Conservation (phyloP, 2,888 invertebrate genomes). For the Orthosia cruda region DNA sequence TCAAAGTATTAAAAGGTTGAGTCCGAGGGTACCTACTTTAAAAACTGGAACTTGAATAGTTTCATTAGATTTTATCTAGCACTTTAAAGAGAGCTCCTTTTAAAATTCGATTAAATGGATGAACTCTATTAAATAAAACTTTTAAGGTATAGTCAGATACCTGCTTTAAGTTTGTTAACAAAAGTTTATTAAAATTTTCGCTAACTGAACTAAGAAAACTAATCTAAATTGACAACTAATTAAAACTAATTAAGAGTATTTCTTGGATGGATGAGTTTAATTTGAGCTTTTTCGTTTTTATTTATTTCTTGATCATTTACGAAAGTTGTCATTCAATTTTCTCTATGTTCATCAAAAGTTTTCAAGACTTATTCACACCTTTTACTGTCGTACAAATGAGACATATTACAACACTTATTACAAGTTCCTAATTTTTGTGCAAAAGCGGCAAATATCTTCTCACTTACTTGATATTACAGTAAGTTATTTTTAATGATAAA, state of each 20-base stretch:
- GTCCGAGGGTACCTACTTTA: neutral
- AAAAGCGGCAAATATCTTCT: neutral
- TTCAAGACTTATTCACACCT: slow-evolving; percentile 2
- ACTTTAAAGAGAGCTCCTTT: slow-evolving; percentile 9
- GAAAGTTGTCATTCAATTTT: slow-evolving; percentile 4
- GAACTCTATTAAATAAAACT: neutral
- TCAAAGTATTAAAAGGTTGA: neutral
- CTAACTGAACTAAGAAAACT: slow-evolving; percentile 16
- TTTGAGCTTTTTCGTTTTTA: slow-evolving; percentile 11
- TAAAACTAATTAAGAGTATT: slow-evolving; percentile 23
- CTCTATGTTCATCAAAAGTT: neutral
- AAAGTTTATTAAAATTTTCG: slow-evolving; percentile 9
- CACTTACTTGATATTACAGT: too few relatives aligned
- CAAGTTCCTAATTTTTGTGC: neutral
- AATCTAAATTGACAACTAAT: slow-evolving; percentile 31
- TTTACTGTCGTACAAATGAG: neutral
- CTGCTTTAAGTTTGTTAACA: slow-evolving; percentile 6
- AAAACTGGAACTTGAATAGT: neutral
- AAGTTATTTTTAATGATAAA: too few relatives aligned
- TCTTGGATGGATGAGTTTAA: slow-evolving; percentile 16
- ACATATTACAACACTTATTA: neutral
- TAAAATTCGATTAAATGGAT: neutral
- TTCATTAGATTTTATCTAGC: slow-evolving; percentile 7
- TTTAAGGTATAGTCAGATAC: slow-evolving; percentile 2
- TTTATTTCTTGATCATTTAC: slow-evolving; percentile 4